phyloP scores from a whole-genome alignment of 2,888 invertebrate genomes.

The Beris chalybata region DNA sequence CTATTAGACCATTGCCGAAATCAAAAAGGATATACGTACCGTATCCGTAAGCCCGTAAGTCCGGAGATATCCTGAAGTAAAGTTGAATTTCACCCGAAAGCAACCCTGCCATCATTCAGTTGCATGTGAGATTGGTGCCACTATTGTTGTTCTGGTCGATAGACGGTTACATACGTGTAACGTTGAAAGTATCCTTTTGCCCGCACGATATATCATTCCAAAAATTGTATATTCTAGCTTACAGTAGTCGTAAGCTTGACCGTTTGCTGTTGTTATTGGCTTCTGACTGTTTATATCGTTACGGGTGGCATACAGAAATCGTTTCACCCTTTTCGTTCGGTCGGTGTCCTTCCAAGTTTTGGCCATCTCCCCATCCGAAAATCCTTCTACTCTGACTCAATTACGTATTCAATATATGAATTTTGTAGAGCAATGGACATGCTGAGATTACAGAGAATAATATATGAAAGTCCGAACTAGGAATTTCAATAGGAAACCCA shows the following conservation, averaged over 20 bases:
- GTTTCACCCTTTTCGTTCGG: slow-evolving; percentile 20
- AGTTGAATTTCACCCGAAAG: slow-evolving; percentile 21
- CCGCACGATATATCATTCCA: slow-evolving; percentile 25
- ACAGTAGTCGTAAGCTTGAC: slow-evolving; percentile 14
- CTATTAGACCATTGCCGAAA: slow-evolving; percentile 7
- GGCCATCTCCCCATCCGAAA: slow-evolving; percentile 8
- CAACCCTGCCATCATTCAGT: neutral
- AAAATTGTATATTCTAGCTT: slow-evolving; percentile 10
- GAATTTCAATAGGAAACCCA: slow-evolving; percentile 42
- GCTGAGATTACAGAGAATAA: slow-evolving; percentile 46
- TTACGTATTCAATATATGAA: slow-evolving; percentile 46
- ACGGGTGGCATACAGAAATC: slow-evolving; percentile 14
- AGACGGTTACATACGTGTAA: slow-evolving; percentile 16
- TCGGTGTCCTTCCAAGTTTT: slow-evolving; percentile 24
- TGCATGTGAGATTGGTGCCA: neutral
- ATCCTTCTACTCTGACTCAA: slow-evolving; percentile 37
- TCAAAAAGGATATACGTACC: slow-evolving; percentile 11
- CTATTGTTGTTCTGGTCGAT: slow-evolving; percentile 12
- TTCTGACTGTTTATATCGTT: slow-evolving; percentile 30
- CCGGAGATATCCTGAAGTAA: slow-evolving; percentile 24
- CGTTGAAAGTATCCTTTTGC: neutral
- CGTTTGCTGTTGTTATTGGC: slow-evolving; percentile 25
- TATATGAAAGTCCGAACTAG: slow-evolving; percentile 45
- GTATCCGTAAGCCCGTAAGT: neutral
- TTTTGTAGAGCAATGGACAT: slow-evolving; percentile 44